Conservation (phyloP, 2,888 invertebrate species). For the Sclerodermus sp. region DNA sequence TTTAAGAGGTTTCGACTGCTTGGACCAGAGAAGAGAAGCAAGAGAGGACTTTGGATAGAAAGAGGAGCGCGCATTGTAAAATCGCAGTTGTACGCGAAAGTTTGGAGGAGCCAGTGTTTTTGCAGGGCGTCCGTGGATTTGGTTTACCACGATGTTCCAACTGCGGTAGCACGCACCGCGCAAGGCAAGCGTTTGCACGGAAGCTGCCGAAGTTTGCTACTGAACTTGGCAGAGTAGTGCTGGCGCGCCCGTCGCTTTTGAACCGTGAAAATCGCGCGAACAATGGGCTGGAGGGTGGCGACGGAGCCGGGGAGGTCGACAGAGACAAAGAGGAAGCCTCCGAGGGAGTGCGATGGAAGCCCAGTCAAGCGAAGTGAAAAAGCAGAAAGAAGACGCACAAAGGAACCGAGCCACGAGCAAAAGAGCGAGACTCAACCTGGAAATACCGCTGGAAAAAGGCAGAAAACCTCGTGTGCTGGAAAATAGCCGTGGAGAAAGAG, state of each 20-base stretch:
- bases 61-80: no score
- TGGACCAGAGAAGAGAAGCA: no score
- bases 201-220: constrained; percentile 31
- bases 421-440: no score
- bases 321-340: not conserved
- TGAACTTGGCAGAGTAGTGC: constrained; percentile 29
- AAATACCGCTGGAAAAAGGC: no score
- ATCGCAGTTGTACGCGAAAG: no score
- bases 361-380: not conserved
- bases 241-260: constrained; percentile 26
- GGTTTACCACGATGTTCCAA: constrained; percentile 18
- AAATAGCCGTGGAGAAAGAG: no score
- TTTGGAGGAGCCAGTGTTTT: constrained; percentile 3
- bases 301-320: not conserved
- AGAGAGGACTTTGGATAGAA: no score
- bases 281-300: constrained; percentile 18
- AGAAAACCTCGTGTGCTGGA: no score
- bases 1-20: no score
- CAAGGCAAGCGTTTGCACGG: constrained; percentile 19
- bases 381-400: not conserved
- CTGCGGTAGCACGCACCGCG: constrained; percentile 16
- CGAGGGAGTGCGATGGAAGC: no score
- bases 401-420: no score
- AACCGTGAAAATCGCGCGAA: constrained; percentile 38
- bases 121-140: constrained; percentile 14